These are phyloP conservation scores for Falco punctatus DNA, from an alignment of 2,113 vertebrate species.

Conservation along the genomic window DNA sequence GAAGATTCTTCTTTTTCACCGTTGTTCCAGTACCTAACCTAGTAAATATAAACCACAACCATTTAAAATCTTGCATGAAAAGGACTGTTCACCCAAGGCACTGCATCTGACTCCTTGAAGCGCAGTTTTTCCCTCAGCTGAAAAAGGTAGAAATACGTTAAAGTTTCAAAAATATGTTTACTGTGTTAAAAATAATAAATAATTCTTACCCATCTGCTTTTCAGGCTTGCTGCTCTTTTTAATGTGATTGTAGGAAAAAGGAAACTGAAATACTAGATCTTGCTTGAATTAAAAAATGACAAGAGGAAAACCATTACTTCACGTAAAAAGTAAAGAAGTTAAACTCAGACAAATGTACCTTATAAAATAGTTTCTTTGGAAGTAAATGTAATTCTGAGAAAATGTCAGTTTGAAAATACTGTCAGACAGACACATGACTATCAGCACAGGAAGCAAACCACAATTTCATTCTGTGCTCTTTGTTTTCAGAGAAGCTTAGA, in stretches of 20 bases:
- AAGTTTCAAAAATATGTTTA: neutral
- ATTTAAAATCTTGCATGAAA: neutral
- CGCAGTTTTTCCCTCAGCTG: neutral
- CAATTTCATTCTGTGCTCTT: neutral
- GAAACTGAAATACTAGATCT: neutral
- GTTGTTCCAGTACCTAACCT: slow-evolving; percentile 93
- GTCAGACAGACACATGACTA: neutral
- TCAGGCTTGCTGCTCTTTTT: neutral
- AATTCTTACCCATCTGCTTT: neutral
- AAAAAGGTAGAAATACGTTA: neutral
- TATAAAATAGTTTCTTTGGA: neutral
- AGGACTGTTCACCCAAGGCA: neutral
- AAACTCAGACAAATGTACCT: neutral
- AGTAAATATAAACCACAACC: neutral
- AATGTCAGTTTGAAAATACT: neutral
- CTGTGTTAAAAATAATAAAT: neutral
- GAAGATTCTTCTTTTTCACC: slow-evolving; percentile 88
- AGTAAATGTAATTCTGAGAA: neutral
- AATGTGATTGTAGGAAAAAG: neutral
- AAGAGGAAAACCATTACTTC: neutral
- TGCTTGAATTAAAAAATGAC: neutral
- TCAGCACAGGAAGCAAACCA: neutral
- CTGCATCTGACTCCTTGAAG: neutral
- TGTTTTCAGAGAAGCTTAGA: neutral
- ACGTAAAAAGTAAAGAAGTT: neutral